phyloP scores from a whole-genome alignment of 2,797 vertebrate genomes.

The Bovichtus diacanthus region DNA sequence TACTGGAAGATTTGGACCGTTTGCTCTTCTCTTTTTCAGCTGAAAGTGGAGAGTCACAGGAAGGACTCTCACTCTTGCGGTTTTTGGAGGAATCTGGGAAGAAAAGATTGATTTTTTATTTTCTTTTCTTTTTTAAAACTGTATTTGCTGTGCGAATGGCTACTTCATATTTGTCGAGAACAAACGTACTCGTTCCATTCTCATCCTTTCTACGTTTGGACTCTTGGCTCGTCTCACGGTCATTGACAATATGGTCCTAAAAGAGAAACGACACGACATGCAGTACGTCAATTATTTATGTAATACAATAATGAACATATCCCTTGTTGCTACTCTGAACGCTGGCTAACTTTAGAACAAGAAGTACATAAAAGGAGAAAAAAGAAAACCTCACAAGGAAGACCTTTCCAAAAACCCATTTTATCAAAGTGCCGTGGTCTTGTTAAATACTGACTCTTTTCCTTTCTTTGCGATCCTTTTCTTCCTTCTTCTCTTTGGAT shows the following conservation, averaged over 20 bases:
- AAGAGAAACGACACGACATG: slow-evolving; percentile 62
- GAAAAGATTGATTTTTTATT: not conserved
- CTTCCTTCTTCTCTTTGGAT: slow-evolving; percentile 97
- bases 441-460: slow-evolving; percentile 90
- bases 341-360: not conserved
- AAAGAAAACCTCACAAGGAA: not conserved
- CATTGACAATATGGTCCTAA: slow-evolving; percentile 91
- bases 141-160: accelerated
- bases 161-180: not conserved
- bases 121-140: too few relatives aligned
- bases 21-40: slow-evolving; percentile 92
- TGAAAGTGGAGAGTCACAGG: slow-evolving; percentile 90
- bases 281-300: too few relatives aligned
- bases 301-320: not conserved
- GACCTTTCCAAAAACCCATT: not conserved
- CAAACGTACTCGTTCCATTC: slow-evolving; percentile 92
- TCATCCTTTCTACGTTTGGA: slow-evolving; percentile 95
- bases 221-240: slow-evolving; percentile 91
- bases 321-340: not conserved
- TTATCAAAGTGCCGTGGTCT: not conserved
- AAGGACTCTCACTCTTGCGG: slow-evolving; percentile 95
- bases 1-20: slow-evolving; percentile 93
- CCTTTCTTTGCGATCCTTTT: slow-evolving; percentile 92
- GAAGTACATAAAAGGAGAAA: not conserved
- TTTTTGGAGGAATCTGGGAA: slow-evolving; percentile 92